Evolutionary conservation across 2,797 vertebrate species (phyloP).

Genomic region (Setipinna tenuifilis): DNA sequence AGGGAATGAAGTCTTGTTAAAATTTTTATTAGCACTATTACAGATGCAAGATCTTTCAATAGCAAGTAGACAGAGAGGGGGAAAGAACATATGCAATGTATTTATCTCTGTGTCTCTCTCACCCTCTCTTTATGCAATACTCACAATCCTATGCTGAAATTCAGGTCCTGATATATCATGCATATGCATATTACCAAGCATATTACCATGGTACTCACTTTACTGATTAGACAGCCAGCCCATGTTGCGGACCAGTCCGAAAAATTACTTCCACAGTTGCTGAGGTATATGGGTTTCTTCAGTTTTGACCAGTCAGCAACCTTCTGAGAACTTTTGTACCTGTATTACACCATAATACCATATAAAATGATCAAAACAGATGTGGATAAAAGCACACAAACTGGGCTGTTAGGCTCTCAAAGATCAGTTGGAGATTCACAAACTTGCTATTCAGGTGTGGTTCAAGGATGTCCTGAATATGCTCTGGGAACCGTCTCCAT

Average conservation of each 20-base stretch:
- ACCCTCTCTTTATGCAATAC: no score
- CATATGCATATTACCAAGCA: no score
- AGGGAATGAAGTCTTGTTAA: no score
- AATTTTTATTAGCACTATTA: no score
- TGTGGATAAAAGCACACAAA: not conserved
- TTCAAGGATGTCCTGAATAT: constrained; percentile 95
- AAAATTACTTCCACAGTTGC: constrained; percentile 90
- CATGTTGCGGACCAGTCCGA: constrained; percentile 97
- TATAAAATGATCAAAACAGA: not conserved
- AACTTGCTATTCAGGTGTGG: constrained; percentile 96
- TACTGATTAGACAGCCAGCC: constrained; percentile 96
- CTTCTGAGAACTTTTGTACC: constrained; percentile 98
- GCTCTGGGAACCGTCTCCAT: constrained; percentile 96
- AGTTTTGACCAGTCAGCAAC: constrained; percentile 91
- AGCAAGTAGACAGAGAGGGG: no score
- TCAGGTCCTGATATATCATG: no score
- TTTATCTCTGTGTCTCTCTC: no score
- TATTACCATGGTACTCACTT: constrained; percentile 73
- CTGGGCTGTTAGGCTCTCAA: not conserved
- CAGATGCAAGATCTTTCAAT: no score
- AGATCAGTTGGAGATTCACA: not conserved
- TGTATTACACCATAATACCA: constrained; percentile 61
- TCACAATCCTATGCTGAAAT: no score
- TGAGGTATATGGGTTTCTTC: constrained; percentile 95
- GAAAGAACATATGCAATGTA: no score